Evolutionary conservation across 2,113 vertebrate genomes (phyloP), one percentile per base, ranked within the genome.

Genomic region (Oenanthe melanoleuca): DNA sequence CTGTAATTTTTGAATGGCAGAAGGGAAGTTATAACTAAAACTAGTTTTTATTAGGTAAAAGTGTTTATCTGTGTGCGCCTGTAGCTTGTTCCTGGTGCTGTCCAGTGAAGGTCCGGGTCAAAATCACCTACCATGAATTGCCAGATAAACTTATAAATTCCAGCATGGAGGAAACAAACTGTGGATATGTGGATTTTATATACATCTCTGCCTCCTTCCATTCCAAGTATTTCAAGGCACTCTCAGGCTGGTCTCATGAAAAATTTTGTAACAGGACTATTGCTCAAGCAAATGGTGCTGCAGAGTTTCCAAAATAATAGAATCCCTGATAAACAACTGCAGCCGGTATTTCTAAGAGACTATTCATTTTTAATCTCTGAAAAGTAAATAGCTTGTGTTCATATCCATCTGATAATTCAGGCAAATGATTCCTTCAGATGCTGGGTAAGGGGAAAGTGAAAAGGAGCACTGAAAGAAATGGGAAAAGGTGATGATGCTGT

Each of bases 251-350:
- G 34, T 55, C 15, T 69, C 28, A 42, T 45, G 69, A 91, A 89
- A 81, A 33, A 38, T 33, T 65, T 73, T 71, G 3, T 84, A 74
- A 26, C 10, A 47, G 38, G 44, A 26, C 55, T 64, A 40, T 89
- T 75, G 81, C 57, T 84, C 12, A n/a, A 93, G 61, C n/a, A 95
- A 94, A 86, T 65, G 40, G 22, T 81, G 53, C 34, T 72, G 63
- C 70, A 61, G 64, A 73, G 13, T 78, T 93, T 92, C 80, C 77
- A 56, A 73, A 88, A 64, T 59, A 92, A 59, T 74, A 47, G 57
- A 63, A 53, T 66, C 29, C 34, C 37, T 80, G 52, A 45, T 71
- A 84, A 89, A 84, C 42, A 93, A 37, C 52, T 86, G 87, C 86
- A 91, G 47, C 72, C 86, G 72, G 23, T 33, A 47, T 83, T 96